Conservation (phyloP, 2,113 vertebrate genomes). For the Pao palembangensis region DNA sequence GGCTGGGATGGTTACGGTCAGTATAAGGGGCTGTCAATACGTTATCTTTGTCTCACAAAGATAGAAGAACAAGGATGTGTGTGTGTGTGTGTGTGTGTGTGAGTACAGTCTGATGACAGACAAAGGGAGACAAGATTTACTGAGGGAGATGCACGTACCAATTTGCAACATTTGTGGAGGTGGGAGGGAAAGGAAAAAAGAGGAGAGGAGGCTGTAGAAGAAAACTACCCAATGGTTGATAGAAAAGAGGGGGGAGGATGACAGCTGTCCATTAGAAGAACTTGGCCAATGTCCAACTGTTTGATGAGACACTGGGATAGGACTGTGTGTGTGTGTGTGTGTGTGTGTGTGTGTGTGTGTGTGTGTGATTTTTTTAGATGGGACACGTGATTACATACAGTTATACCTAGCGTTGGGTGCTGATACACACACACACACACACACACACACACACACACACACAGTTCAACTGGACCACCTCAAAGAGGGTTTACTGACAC, state of each 20-base stretch:
- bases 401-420: background rate
- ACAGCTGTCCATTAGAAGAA: constrained; percentile 97
- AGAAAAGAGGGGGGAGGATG: constrained; percentile 69
- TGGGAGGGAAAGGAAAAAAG: constrained; percentile 40
- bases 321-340: constrained; percentile 23
- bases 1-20: too few relatives aligned
- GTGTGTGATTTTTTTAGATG: background rate
- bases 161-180: constrained; percentile 37
- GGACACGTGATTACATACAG: constrained; percentile 40
- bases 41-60: too few relatives aligned
- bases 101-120: constrained; percentile 13
- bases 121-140: constrained; percentile 27
- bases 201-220: constrained; percentile 74
- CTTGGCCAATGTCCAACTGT: constrained; percentile 91
- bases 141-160: constrained; percentile 41
- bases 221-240: constrained; percentile 85
- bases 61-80: too few relatives aligned
- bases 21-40: too few relatives aligned
- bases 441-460: background rate
- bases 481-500: constrained; percentile 86
- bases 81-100: constrained; percentile 4
- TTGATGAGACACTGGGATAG: constrained; percentile 87
- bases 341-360: constrained; percentile 10
- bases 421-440: background rate
- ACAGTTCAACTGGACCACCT: constrained; percentile 76